Conservation (phyloP, 2,888 invertebrate species). For the Nephrotoma guestfalica region DNA sequence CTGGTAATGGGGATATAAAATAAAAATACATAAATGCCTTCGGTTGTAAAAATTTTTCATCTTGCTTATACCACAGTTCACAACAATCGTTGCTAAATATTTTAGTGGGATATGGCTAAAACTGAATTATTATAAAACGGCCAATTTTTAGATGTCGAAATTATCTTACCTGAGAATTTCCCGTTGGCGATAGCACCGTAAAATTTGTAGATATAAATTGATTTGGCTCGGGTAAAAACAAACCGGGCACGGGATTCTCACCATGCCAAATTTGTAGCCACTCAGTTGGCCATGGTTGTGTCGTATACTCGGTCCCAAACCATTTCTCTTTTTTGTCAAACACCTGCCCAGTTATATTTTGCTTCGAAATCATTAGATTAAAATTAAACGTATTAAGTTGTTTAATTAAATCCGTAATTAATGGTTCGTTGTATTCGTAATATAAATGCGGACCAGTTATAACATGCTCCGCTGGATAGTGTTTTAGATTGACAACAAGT, state of each 20-base stretch:
- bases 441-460: conserved; percentile 60
- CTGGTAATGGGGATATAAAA: conserved; percentile 52
- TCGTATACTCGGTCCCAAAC: conserved; percentile 68
- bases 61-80: conserved; percentile 74
- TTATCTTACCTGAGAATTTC: not conserved
- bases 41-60: conserved; percentile 68
- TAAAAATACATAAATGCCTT: conserved; percentile 58
- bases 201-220: conserved; percentile 60
- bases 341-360: conserved; percentile 16
- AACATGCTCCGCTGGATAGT: conserved; percentile 62
- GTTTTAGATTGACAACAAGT: conserved; percentile 63
- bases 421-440: conserved; percentile 54
- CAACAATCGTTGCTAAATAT: conserved; percentile 37
- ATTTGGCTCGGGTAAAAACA: conserved; percentile 57
- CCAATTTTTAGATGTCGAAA: not conserved
- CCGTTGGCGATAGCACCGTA: conserved; percentile 18
- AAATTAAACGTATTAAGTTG: conserved; percentile 25
- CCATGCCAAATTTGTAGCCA: conserved; percentile 50
- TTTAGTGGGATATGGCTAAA: conserved; percentile 38
- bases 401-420: conserved; percentile 15
- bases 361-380: conserved; percentile 29
- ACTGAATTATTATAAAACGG: not conserved
- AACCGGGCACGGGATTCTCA: conserved; percentile 39
- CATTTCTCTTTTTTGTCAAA: conserved; percentile 62
- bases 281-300: conserved; percentile 37